A percentile compares a stretch with the other conserved stretches of the same genome.
These are phyloP conservation scores for Drosophila subpulchrella DNA, from an alignment of 1,140 invertebrate genomes.

Conservation along the genomic window DNA sequence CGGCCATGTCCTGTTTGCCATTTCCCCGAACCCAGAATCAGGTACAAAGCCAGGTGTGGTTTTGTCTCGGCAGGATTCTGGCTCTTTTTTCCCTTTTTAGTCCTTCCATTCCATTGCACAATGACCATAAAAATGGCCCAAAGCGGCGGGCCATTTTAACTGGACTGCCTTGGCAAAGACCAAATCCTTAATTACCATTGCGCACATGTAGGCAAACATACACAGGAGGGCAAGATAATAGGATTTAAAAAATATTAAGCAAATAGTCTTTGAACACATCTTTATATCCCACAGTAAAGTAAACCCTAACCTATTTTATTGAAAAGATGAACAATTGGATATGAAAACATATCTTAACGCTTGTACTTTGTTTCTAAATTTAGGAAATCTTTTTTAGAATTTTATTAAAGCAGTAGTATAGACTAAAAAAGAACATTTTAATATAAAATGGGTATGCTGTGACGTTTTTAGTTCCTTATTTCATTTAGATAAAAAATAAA, in stretches of 20 bases:
- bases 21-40: background rate
- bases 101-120: constrained; percentile 62
- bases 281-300: too few species aligned
- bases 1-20: constrained; percentile 32
- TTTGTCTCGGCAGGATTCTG: constrained; percentile 28
- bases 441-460: too few species aligned
- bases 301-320: too few species aligned
- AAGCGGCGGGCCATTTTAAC: constrained; percentile 62
- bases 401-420: too few species aligned
- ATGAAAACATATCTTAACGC: too few species aligned
- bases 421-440: too few species aligned
- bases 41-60: constrained; percentile 28
- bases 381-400: background rate
- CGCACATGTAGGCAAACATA: constrained; percentile 12
- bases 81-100: background rate
- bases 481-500: too few species aligned
- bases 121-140: constrained; percentile 72
- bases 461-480: too few species aligned
- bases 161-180: constrained; percentile 42
- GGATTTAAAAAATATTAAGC: too few species aligned
- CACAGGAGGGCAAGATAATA: background rate
- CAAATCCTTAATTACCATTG: constrained; percentile 72
- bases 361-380: too few species aligned
- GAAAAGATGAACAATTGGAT: too few species aligned
- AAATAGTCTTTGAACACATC: too few species aligned